Conservation (phyloP, 53 echinoderm and acorn worm genomes). For the Echinometra lucunter region DNA sequence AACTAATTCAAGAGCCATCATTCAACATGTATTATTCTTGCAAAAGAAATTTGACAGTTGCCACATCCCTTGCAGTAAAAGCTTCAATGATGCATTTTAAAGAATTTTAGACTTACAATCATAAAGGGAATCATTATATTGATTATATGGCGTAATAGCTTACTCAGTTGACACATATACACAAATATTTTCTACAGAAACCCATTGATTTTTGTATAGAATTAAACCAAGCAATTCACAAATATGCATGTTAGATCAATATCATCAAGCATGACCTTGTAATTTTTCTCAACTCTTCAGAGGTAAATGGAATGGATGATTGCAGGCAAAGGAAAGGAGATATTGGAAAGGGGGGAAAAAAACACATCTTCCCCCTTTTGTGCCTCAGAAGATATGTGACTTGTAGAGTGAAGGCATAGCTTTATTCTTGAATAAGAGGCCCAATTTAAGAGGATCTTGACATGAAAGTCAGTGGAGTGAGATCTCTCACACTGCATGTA, state of each 20-base stretch:
- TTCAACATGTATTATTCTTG: not conserved
- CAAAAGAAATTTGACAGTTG: not conserved
- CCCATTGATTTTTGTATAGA: not conserved
- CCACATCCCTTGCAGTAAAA: not conserved
- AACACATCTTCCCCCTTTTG: not conserved
- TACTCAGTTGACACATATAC: too few species aligned
- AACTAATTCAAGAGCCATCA: not conserved
- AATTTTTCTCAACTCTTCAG: not conserved
- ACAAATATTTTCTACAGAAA: too few species aligned
- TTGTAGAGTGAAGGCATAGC: not conserved
- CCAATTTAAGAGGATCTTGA: not conserved
- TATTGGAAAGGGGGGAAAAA: not conserved
- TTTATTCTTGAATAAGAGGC: not conserved
- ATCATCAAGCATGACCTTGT: not conserved
- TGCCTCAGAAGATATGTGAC: not conserved
- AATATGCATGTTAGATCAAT: not conserved
- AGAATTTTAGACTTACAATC: too few species aligned
- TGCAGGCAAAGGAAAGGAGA: not conserved
- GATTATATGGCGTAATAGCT: too few species aligned
- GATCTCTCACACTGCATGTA: not conserved
- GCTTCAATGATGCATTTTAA: conserved; percentile 1
- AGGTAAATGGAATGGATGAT: not conserved
- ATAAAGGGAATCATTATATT: not conserved
- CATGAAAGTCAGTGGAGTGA: not conserved
- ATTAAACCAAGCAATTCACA: not conserved